phyloP scores from a whole-genome alignment of 2,797 vertebrate genomes.

The Prunella strophiata region DNA sequence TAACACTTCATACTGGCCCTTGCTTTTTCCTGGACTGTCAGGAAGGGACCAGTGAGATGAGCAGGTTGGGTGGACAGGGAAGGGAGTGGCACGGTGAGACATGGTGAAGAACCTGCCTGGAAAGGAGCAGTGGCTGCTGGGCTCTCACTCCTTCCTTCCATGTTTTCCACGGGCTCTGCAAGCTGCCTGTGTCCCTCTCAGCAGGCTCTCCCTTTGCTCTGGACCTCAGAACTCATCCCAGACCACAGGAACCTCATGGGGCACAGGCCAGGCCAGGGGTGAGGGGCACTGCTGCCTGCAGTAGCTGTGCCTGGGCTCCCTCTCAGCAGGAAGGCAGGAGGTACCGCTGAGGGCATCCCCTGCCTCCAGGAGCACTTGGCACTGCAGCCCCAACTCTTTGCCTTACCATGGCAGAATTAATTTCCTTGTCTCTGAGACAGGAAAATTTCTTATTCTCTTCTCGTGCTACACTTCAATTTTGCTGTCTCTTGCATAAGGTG shows the following conservation, averaged over 20 bases:
- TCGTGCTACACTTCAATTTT: background rate
- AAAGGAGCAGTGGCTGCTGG: background rate
- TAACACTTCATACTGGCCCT: background rate
- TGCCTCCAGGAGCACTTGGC: background rate
- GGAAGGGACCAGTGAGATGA: background rate
- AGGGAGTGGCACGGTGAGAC: background rate
- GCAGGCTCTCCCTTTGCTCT: background rate
- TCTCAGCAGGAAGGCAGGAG: background rate
- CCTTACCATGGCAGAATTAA: background rate
- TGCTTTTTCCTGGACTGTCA: background rate
- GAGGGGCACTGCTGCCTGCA: background rate
- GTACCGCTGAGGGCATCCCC: background rate
- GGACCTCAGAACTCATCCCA: background rate
- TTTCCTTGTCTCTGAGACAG: background rate
- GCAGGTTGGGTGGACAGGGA: background rate
- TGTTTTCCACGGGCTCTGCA: rapidly evolving
- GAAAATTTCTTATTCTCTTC: background rate
- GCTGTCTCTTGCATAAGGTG: background rate
- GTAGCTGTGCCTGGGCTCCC: background rate
- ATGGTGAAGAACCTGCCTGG: rapidly evolving
- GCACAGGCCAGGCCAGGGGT: rapidly evolving
- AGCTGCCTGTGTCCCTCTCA: background rate
- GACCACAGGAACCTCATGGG: background rate
- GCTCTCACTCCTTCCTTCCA: background rate
- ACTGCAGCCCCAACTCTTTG: background rate